These are phyloP conservation scores for Pogonomyrmex californicus DNA, from an alignment of 1,140 invertebrate species.

Conservation along the genomic window DNA sequence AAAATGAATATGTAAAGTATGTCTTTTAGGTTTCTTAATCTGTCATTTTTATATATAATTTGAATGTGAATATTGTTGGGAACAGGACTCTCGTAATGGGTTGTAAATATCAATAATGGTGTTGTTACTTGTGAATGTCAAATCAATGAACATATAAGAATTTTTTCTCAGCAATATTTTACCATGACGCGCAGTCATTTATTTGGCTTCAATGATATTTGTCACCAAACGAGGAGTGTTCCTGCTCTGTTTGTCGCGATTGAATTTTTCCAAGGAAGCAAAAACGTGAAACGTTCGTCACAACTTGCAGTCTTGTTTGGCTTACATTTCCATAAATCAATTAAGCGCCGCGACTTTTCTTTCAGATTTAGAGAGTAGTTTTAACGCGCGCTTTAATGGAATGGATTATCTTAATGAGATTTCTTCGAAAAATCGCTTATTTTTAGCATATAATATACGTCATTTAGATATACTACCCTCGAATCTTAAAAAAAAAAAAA, in stretches of 20 bases:
- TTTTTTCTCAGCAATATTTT: not conserved
- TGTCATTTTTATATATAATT: conserved; percentile 18
- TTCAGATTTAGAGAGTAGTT: not conserved
- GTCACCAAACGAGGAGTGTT: not conserved
- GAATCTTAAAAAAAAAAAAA: not conserved
- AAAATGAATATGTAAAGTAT: conserved; percentile 22
- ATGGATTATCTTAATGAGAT: conserved; percentile 18
- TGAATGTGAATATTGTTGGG: conserved; percentile 17
- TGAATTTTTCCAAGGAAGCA: conserved; percentile 13
- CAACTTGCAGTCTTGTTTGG: conserved; percentile 29
- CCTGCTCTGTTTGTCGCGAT: conserved; percentile 4
- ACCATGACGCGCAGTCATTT: conserved; percentile 10
- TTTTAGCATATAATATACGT: not conserved
- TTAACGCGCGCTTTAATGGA: conserved; percentile 26
- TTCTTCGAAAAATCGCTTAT: not conserved
- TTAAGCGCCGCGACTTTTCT: not conserved
- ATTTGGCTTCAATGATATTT: conserved; percentile 7
- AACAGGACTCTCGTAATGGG: not conserved
- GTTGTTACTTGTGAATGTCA: conserved; percentile 10
- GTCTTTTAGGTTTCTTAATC: conserved; percentile 1
- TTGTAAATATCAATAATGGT: conserved; percentile 48
- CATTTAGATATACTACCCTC: not conserved
- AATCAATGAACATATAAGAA: conserved; percentile 50
- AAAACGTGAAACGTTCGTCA: conserved; percentile 14
- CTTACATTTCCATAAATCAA: conserved; percentile 38